Conservation (phyloP, 2,888 invertebrate genomes). For the Amblyteles armatorius region DNA sequence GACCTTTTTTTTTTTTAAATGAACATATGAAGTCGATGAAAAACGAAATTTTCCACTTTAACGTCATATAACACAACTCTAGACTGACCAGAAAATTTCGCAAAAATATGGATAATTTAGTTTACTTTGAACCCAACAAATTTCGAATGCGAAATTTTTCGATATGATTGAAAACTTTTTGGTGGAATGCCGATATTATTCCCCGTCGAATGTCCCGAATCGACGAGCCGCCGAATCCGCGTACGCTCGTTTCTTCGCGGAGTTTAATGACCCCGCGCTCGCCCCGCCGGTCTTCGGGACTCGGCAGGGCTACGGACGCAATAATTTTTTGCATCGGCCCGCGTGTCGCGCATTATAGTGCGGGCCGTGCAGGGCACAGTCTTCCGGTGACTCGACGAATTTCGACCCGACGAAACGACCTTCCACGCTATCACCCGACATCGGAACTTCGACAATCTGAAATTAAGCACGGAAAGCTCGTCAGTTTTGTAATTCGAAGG, state of each 20-base stretch:
- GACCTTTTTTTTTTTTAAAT: too few relatives aligned
- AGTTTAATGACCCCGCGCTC: constrained; percentile 43
- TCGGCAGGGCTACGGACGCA: not conserved
- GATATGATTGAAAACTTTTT: too few relatives aligned
- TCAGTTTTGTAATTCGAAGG: not conserved
- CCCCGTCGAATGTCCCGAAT: not conserved
- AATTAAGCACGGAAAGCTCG: constrained; percentile 33
- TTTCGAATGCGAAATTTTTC: too few relatives aligned
- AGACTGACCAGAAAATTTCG: too few relatives aligned
- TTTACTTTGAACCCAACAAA: too few relatives aligned
- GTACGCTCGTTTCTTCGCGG: constrained; percentile 10
- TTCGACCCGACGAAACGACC: constrained; percentile 1
- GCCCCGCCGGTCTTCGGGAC: not conserved
- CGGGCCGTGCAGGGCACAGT: not conserved
- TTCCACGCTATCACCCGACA: not conserved
- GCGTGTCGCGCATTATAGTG: not conserved
- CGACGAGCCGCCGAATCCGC: not conserved
- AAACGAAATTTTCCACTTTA: too few relatives aligned
- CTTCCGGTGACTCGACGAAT: constrained; percentile 11
- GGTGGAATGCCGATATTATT: too few relatives aligned
- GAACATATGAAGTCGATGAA: too few relatives aligned
- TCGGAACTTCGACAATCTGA: constrained; percentile 21
- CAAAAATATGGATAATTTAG: too few relatives aligned
- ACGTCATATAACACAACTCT: too few relatives aligned
- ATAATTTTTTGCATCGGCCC: constrained; percentile 3